Evolutionary conservation across 2,888 invertebrate species (phyloP).

Genomic region (Argyra leucocephala): DNA sequence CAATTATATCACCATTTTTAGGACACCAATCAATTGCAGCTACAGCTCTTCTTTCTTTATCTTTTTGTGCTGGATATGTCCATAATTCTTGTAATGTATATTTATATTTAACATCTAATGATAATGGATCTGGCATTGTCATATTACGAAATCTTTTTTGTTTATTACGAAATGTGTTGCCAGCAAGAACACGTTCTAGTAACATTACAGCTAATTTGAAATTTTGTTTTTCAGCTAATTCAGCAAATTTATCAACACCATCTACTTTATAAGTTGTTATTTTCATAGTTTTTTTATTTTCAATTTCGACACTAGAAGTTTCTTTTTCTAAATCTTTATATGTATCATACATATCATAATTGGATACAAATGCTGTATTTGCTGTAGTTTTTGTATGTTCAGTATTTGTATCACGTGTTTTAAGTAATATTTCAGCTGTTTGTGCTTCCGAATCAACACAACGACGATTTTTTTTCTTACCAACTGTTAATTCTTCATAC

Average conservation of each 20-base stretch:
- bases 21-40: conserved; percentile 58
- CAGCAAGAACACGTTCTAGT: conserved; percentile 62
- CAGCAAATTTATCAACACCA: conserved; percentile 33
- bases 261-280: conserved; percentile 37
- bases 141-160: conserved; percentile 65
- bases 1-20: conserved; percentile 59
- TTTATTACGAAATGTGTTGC: conserved; percentile 54
- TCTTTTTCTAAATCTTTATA: conserved; percentile 46
- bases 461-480: conserved; percentile 59
- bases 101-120: conserved; percentile 54
- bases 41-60: conserved; percentile 47
- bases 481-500: conserved; percentile 58
- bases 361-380: conserved; percentile 56
- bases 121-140: conserved; percentile 51
- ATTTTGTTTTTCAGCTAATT: conserved; percentile 28
- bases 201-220: conserved; percentile 57
- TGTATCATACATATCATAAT: conserved; percentile 71
- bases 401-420: conserved; percentile 56
- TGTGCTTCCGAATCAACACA: conserved; percentile 60
- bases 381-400: conserved; percentile 48
- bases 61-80: conserved; percentile 51
- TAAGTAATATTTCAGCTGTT: conserved; percentile 52
- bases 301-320: conserved; percentile 32
- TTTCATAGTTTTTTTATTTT: conserved; percentile 45
- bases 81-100: conserved; percentile 60